Evolutionary conservation across 2,797 vertebrate species (phyloP).

Genomic region (Takifugu rubripes): DNA sequence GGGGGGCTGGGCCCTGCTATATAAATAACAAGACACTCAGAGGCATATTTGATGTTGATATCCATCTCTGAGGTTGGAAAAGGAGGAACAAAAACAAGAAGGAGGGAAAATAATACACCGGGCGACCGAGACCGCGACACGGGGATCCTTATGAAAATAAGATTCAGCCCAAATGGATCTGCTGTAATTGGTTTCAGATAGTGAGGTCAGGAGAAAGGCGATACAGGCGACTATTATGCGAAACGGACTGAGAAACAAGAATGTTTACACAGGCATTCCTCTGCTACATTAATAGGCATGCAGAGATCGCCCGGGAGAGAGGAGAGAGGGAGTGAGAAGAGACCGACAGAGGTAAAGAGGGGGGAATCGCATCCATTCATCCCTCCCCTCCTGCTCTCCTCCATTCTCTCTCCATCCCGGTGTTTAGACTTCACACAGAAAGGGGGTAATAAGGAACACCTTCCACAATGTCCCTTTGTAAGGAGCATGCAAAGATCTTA

Average conservation of each 20-base stretch:
- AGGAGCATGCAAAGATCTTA: constrained; percentile 71
- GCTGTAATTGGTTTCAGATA: constrained; percentile 99
- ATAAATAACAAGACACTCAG: constrained; percentile 99
- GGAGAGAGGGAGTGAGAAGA: constrained; percentile 43
- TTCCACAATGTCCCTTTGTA: constrained; percentile 73
- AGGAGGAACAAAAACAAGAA: constrained; percentile 55
- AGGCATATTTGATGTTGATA: constrained; percentile 99
- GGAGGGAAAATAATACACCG: constrained; percentile 62
- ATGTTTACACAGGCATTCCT: constrained; percentile 98
- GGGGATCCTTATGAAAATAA: constrained; percentile 97
- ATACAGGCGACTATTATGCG: constrained; percentile 92
- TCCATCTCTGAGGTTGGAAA: constrained; percentile 90
- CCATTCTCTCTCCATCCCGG: constrained; percentile 29
- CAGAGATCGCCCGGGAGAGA: constrained; percentile 64
- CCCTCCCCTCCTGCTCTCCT: constrained; percentile 26
- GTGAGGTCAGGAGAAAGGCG: constrained; percentile 94
- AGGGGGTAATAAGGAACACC: constrained; percentile 67
- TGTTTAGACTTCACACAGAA: constrained; percentile 67
- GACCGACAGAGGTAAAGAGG: constrained; percentile 40
- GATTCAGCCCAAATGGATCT: constrained; percentile 98
- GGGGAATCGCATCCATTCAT: constrained; percentile 25
- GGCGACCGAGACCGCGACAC: constrained; percentile 82
- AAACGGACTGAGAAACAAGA: constrained; percentile 88
- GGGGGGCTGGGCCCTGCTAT: constrained; percentile 81
- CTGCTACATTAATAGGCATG: constrained; percentile 85